A percentile compares a stretch with the other conserved stretches of the same genome.
These are phyloP conservation scores for Hycleus cichorii DNA, from an alignment of 1,140 invertebrate genomes.

Conservation along the genomic window DNA sequence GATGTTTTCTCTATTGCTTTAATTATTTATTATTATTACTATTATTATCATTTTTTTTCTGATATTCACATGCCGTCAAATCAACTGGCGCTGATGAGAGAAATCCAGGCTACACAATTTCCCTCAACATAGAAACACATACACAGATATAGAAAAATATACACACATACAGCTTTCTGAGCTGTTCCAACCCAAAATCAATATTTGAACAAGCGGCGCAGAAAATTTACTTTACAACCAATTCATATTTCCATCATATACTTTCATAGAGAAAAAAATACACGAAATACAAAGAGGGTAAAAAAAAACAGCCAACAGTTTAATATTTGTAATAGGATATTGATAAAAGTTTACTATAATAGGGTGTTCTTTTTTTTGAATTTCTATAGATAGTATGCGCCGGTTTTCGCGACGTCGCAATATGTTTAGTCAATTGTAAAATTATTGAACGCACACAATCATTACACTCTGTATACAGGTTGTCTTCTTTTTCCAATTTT, in stretches of 20 bases:
- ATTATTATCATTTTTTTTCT: too few species aligned
- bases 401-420: constrained; percentile 27
- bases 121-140: too few species aligned
- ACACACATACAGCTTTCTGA: neutral
- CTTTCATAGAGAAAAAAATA: neutral
- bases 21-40: too few species aligned
- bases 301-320: too few species aligned
- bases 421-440: constrained; percentile 25
- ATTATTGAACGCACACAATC: constrained; percentile 21
- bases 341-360: neutral
- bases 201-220: constrained; percentile 30
- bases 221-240: constrained; percentile 10
- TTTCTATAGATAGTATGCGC: constrained; percentile 23
- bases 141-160: too few species aligned
- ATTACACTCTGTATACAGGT: neutral
- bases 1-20: too few species aligned
- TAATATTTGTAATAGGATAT: neutral
- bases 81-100: constrained; percentile 7
- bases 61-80: constrained; percentile 21
- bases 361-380: neutral
- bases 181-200: constrained; percentile 33
- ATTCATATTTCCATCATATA: neutral
- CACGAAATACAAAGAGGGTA: too few species aligned
- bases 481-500: too few species aligned
- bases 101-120: constrained; percentile 8